These are phyloP conservation scores for Anhinga rufa DNA, from an alignment of 2,113 vertebrate genomes.

Conservation along the genomic window DNA sequence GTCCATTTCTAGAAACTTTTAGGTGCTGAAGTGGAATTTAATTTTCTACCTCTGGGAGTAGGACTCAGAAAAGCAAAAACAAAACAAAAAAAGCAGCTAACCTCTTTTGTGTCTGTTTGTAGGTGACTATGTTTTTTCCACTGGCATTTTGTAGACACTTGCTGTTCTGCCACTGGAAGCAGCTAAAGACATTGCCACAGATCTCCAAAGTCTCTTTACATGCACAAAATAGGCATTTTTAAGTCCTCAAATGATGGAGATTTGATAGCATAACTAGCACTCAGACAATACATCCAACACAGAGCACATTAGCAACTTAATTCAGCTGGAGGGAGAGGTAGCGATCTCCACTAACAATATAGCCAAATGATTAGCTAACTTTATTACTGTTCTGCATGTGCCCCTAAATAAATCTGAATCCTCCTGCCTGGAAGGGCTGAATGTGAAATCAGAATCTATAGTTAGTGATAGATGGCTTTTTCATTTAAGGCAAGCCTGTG, in stretches of 20 bases:
- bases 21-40: neutral
- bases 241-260: neutral
- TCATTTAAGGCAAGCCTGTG: neutral
- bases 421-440: neutral
- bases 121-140: neutral
- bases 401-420: neutral
- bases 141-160: neutral
- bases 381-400: neutral
- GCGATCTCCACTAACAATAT: neutral
- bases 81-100: neutral
- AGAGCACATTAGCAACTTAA: neutral
- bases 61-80: neutral
- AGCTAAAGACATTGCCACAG: neutral
- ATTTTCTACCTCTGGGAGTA: neutral
- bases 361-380: neutral
- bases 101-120: neutral
- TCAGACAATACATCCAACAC: neutral
- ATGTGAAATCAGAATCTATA: neutral
- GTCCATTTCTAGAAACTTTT: neutral
- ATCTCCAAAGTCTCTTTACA: neutral
- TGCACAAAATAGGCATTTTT: neutral
- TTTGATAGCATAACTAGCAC: neutral
- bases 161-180: neutral
- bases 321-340: neutral
- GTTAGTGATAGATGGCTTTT: neutral